Conservation (phyloP, 2,888 invertebrate species). For the Pristionchus entomophagus region DNA sequence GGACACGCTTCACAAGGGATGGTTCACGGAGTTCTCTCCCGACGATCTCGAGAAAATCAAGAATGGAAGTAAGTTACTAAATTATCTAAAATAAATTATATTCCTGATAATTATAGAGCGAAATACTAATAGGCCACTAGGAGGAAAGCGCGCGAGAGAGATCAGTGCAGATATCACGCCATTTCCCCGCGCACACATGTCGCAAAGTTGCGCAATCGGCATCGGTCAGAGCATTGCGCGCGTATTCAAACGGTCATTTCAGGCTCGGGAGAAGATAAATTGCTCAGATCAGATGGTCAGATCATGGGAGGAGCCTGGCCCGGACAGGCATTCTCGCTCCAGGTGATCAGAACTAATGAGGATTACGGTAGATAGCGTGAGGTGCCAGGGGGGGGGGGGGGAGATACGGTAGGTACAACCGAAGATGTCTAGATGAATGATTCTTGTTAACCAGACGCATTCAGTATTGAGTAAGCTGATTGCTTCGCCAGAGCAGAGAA, state of each 20-base stretch:
- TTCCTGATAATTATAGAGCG: not conserved
- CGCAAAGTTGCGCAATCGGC: conserved; percentile 44
- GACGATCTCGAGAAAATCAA: conserved; percentile 71
- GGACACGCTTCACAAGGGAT: conserved; percentile 85
- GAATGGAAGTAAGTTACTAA: conserved; percentile 52
- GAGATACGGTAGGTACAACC: not conserved
- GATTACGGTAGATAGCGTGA: not conserved
- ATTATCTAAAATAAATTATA: not conserved
- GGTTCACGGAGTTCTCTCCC: conserved; percentile 93
- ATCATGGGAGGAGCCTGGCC: conserved; percentile 84
- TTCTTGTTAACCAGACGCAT: no score
- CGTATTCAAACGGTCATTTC: conserved; percentile 36
- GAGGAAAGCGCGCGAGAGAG: not conserved
- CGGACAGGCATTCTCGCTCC: conserved; percentile 89
- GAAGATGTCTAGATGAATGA: not conserved
- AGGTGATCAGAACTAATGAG: conserved; percentile 78
- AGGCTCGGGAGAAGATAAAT: conserved; percentile 57
- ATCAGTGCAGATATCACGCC: conserved; percentile 17
- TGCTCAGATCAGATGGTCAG: conserved; percentile 69
- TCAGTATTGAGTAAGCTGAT: no score
- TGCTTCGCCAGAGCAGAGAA: no score
- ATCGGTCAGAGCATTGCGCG: conserved; percentile 23
- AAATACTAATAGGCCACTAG: not conserved
- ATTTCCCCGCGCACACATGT: not conserved
- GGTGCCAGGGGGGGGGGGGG: not conserved